Evolutionary conservation across 2,888 invertebrate species (phyloP).

Genomic region (Xestobium rufovillosum): DNA sequence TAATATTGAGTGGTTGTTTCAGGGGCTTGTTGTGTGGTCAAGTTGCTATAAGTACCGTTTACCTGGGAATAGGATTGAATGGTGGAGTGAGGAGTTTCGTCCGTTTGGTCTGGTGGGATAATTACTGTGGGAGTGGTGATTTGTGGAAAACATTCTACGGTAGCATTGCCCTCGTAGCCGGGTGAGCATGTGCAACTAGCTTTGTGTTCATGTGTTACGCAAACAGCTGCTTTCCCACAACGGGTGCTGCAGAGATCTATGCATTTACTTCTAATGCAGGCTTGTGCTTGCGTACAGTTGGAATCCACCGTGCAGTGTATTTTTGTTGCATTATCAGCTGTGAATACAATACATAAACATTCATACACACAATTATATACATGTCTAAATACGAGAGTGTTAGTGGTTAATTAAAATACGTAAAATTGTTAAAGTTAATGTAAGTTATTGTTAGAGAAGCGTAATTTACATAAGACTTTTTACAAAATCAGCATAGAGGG

Average conservation of each 20-base stretch:
- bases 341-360: slow-evolving; percentile 40
- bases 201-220: slow-evolving; percentile 46
- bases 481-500: not conserved
- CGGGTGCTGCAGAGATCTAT: slow-evolving; percentile 46
- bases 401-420: too few relatives aligned
- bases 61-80: too few relatives aligned
- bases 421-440: too few relatives aligned
- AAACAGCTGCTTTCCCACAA: slow-evolving; percentile 45
- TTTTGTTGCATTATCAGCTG: slow-evolving; percentile 43
- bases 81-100: slow-evolving; percentile 10
- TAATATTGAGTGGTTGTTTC: too few relatives aligned
- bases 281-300: slow-evolving; percentile 48
- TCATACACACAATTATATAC: slow-evolving; percentile 29
- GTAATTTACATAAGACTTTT: too few relatives aligned
- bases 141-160: slow-evolving; percentile 42
- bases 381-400: slow-evolving; percentile 28
- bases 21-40: not conserved
- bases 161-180: slow-evolving; percentile 49
- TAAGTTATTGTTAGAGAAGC: too few relatives aligned
- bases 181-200: slow-evolving; percentile 43
- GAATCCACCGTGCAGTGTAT: slow-evolving; percentile 45
- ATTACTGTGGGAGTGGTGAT: too few relatives aligned
- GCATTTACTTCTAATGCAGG: slow-evolving; percentile 48
- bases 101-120: too few relatives aligned
- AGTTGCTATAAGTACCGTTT: too few relatives aligned